Evolutionary conservation across 2,797 vertebrate genomes (phyloP).

Genomic region (Oryzias sinensis): DNA sequence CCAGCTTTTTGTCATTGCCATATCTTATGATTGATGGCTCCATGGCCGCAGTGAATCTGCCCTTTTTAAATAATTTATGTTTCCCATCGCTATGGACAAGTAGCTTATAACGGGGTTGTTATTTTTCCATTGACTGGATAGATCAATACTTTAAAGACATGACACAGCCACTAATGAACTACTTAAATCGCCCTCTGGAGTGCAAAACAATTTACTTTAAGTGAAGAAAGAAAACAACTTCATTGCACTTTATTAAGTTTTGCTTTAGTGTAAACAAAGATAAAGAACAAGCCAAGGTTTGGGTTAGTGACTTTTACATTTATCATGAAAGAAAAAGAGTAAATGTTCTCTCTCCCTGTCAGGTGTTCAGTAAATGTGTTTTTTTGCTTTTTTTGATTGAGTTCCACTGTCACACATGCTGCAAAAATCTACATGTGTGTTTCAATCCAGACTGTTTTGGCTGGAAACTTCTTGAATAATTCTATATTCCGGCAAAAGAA

Average conservation of each 20-base stretch:
- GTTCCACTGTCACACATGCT: too few species aligned
- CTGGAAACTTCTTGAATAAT: constrained; percentile 8
- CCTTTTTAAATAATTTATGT: constrained; percentile 99
- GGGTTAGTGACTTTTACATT: not conserved
- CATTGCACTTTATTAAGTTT: constrained; percentile 40
- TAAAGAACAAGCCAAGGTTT: constrained; percentile 6
- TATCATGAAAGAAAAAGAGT: not conserved
- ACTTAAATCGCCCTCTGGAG: constrained; percentile 79
- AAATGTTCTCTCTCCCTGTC: not conserved
- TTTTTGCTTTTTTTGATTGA: too few species aligned
- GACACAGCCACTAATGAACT: constrained; percentile 84
- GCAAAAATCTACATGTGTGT: too few species aligned
- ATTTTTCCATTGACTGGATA: constrained; percentile 97
- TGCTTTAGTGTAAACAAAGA: constrained; percentile 31
- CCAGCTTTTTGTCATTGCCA: constrained; percentile 92
- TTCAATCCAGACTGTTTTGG: too few species aligned
- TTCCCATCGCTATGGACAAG: constrained; percentile 94
- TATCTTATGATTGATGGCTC: constrained; percentile 99
- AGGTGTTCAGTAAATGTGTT: too few species aligned
- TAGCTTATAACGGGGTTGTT: constrained; percentile 97
- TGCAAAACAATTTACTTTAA: constrained; percentile 74
- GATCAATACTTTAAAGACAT: constrained; percentile 96
- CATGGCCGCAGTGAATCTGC: constrained; percentile 96
- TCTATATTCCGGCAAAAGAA: constrained; percentile 18
- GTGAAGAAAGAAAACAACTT: constrained; percentile 57